Conservation (phyloP, 2,888 invertebrate species). For the Diplolepis rosae region DNA sequence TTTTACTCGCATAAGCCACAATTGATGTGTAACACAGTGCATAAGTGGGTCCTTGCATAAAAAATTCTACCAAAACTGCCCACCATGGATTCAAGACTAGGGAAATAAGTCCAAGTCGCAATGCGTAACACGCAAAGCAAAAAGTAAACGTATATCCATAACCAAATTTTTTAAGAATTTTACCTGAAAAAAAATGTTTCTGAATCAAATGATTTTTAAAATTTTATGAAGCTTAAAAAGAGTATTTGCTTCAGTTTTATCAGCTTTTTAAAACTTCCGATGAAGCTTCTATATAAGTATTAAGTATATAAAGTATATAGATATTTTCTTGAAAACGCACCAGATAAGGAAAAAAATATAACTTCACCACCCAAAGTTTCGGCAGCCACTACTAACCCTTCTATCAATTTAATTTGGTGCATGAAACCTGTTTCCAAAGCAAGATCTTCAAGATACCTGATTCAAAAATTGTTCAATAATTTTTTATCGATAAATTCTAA, state of each 20-base stretch:
- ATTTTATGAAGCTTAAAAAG: no score
- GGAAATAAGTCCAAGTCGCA: constrained; percentile 85
- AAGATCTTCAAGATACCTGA: constrained; percentile 86
- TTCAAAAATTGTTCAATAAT: constrained; percentile 34
- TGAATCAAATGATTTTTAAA: not conserved
- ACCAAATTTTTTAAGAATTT: constrained; percentile 86
- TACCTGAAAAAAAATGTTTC: constrained; percentile 77
- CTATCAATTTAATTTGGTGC: constrained; percentile 83
- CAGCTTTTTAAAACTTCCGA: no score
- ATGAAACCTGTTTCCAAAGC: constrained; percentile 79
- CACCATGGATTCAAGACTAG: constrained; percentile 88
- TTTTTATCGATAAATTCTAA: constrained; percentile 1
- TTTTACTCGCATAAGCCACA: constrained; percentile 78
- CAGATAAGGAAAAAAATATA: constrained; percentile 84
- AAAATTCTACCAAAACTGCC: constrained; percentile 84
- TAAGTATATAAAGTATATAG: not conserved
- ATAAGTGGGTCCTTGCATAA: constrained; percentile 91
- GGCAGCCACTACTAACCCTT: constrained; percentile 86
- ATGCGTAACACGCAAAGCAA: constrained; percentile 84
- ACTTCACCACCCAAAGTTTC: constrained; percentile 88
- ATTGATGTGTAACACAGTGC: constrained; percentile 89
- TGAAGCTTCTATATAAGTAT: not conserved
- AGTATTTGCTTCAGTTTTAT: no score
- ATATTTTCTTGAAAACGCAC: constrained; percentile 66
- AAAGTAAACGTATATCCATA: constrained; percentile 86